phyloP scores from a whole-genome alignment of 2,113 vertebrate species.

The Cololabis saira region DNA sequence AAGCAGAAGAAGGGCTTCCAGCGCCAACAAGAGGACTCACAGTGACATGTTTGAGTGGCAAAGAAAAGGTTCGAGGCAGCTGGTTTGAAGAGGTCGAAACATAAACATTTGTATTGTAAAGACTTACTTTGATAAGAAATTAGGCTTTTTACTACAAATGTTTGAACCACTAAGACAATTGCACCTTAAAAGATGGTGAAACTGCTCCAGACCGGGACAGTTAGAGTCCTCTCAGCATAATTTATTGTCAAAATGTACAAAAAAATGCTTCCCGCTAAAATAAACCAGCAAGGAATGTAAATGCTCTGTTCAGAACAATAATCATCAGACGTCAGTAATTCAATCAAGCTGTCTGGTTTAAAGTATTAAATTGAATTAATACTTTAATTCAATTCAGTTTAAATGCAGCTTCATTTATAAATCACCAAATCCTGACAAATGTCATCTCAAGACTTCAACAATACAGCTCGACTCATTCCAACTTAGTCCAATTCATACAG shows the following conservation, averaged over 20 bases:
- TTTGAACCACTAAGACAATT: background rate
- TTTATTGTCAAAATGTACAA: background rate
- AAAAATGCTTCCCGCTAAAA: background rate
- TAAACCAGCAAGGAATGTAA: background rate
- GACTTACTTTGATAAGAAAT: background rate
- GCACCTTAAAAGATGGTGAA: background rate
- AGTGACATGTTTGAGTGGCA: background rate
- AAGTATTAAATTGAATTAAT: background rate
- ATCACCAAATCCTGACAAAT: no score
- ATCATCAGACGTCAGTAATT: no score
- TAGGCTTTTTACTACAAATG: background rate
- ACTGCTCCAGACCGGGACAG: background rate
- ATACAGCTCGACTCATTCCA: no score
- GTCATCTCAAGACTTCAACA: no score
- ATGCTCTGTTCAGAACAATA: no score
- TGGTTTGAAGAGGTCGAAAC: background rate
- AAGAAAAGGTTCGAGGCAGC: background rate
- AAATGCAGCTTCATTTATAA: no score
- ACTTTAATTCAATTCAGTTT: no score
- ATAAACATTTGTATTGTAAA: background rate
- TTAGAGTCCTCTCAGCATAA: background rate
- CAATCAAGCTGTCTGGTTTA: no score
- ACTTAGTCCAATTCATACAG: no score
- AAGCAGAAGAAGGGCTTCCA: slow-evolving; percentile 66
- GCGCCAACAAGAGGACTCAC: slow-evolving; percentile 39